Evolutionary conservation across 2,888 invertebrate species (phyloP).

Genomic region (Anorthoa munda): DNA sequence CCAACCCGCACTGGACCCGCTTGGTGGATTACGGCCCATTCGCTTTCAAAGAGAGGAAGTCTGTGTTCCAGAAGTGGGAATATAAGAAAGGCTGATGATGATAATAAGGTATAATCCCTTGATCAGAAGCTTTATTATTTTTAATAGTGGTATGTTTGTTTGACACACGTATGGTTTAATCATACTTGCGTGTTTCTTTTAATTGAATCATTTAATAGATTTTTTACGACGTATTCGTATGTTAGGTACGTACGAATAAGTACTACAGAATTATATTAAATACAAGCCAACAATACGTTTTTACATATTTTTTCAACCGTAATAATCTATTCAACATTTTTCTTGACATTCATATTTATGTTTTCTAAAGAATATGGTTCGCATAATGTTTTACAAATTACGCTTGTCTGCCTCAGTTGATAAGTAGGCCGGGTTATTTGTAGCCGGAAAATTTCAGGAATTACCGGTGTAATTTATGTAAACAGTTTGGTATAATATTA

Average conservation of each 20-base stretch:
- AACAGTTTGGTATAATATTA: too few relatives aligned
- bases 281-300: neutral
- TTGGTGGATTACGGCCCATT: too few relatives aligned
- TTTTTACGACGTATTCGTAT: neutral
- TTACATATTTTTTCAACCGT: neutral
- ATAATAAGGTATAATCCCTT: neutral
- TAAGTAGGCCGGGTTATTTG: neutral
- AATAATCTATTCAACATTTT: slow-evolving; percentile 14
- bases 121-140: too few relatives aligned
- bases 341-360: slow-evolving; percentile 3
- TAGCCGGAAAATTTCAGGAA: neutral
- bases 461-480: slow-evolving; percentile 6
- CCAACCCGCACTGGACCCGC: too few relatives aligned
- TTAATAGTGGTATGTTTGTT: neutral
- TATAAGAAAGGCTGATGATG: too few relatives aligned
- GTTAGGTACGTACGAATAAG: too few relatives aligned
- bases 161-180: neutral
- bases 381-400: slow-evolving; percentile 13
- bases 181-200: neutral
- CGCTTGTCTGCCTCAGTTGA: neutral
- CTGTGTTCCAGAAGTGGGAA: too few relatives aligned
- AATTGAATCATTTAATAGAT: neutral
- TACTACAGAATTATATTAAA: neutral
- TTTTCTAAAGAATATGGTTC: slow-evolving; percentile 9
- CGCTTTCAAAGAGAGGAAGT: too few relatives aligned